phyloP scores from a whole-genome alignment of 37 sponge, comb jelly and placozoan species.

The Hormiphora californensis region DNA sequence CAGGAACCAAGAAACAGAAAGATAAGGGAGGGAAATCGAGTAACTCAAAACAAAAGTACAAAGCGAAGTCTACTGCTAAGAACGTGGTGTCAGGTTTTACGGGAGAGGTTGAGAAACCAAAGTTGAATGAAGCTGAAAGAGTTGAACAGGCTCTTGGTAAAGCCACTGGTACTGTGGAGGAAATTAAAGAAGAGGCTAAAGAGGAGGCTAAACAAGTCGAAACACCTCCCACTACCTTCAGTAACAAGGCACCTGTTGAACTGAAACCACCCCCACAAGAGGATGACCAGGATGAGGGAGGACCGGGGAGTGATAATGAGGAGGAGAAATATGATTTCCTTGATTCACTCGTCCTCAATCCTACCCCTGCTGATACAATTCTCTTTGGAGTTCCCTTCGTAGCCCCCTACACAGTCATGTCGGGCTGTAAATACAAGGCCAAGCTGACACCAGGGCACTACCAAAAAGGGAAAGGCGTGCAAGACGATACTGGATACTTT shows the following conservation, averaged over 20 bases:
- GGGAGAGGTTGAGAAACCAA: neutral
- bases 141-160: neutral
- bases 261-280: neutral
- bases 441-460: conserved; percentile 25
- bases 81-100: neutral
- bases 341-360: conserved; percentile 18
- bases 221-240: neutral
- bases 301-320: neutral
- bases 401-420: conserved; percentile 83
- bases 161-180: neutral
- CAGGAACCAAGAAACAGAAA: neutral
- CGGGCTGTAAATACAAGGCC: conserved; percentile 78
- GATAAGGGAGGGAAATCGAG: neutral
- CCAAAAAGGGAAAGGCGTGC: conserved; percentile 49
- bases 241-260: neutral
- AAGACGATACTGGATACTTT: conserved; percentile 73
- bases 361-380: conserved; percentile 60
- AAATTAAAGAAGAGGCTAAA: neutral
- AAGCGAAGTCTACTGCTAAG: conserved; percentile 2
- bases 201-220: neutral
- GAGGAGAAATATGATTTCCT: neutral
- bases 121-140: conserved; percentile 18
- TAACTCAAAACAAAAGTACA: conserved; percentile 29
- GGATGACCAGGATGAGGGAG: neutral
- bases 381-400: conserved; percentile 87